Evolutionary conservation across 2,113 vertebrate species (phyloP).

Genomic region (Mugil cephalus): DNA sequence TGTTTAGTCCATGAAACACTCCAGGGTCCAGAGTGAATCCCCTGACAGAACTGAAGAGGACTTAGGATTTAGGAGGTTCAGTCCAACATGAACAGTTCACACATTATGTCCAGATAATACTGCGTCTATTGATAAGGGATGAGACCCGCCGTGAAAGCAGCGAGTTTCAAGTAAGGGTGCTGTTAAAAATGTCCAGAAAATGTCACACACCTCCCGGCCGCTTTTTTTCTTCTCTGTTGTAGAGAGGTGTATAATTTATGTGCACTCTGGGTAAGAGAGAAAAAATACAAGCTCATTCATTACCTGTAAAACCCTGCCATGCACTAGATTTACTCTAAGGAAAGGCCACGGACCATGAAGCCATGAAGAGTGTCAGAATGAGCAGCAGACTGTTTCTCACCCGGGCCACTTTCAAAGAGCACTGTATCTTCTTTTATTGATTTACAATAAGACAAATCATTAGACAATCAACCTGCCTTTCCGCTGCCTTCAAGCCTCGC

Average conservation of each 20-base stretch:
- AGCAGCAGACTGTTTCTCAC: conserved; percentile 13
- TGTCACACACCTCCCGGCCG: neutral
- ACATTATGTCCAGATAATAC: conserved; percentile 20
- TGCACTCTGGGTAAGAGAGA: conserved; percentile 11
- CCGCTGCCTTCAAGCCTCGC: neutral
- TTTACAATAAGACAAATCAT: conserved; percentile 42
- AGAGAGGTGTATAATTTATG: conserved; percentile 38
- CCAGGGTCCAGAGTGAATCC: conserved; percentile 31
- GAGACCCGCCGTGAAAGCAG: neutral
- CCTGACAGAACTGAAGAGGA: conserved; percentile 36
- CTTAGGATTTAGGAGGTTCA: neutral
- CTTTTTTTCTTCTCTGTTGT: neutral
- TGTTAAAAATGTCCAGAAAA: neutral
- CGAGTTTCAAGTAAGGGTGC: neutral
- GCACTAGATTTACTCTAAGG: conserved; percentile 8
- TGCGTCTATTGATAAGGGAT: conserved; percentile 21
- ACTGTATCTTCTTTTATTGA: conserved; percentile 45
- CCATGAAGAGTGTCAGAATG: conserved; percentile 14
- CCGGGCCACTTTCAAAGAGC: neutral
- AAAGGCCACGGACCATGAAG: conserved; percentile 15
- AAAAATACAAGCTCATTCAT: conserved; percentile 36
- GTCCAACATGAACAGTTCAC: conserved; percentile 10
- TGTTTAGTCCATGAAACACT: conserved; percentile 57
- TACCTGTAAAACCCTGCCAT: conserved; percentile 8
- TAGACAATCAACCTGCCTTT: conserved; percentile 34